Conservation (phyloP, 2,113 vertebrate genomes). For the Zapornia atra region DNA sequence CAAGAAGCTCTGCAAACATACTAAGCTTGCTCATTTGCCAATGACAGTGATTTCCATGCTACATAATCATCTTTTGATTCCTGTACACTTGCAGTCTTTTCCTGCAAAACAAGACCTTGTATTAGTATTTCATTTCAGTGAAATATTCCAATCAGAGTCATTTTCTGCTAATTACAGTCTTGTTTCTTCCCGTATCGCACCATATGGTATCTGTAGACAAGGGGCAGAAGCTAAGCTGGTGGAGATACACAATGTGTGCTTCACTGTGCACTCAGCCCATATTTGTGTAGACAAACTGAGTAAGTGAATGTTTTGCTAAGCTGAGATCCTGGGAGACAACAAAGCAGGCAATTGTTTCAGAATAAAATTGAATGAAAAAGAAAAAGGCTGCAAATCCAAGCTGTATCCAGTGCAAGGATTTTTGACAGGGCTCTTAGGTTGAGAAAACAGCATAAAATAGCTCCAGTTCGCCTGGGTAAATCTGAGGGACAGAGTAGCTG, state of each 20-base stretch:
- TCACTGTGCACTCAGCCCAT: not conserved
- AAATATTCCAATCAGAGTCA: not conserved
- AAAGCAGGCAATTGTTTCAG: not conserved
- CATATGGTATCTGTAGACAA: not conserved
- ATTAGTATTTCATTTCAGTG: not conserved
- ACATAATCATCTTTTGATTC: not conserved
- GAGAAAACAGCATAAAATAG: not conserved
- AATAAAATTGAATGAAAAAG: rapidly evolving
- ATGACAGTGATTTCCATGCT: not conserved
- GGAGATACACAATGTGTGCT: not conserved
- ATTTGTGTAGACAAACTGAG: not conserved
- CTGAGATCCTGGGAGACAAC: not conserved
- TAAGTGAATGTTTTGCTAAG: not conserved
- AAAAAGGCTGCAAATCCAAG: not conserved
- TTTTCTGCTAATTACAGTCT: not conserved
- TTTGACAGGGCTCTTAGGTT: not conserved
- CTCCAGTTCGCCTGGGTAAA: not conserved
- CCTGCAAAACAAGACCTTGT: not conserved
- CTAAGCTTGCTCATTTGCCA: not conserved
- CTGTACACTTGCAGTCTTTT: not conserved
- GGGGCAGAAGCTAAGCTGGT: not conserved
- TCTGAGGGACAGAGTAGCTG: not conserved
- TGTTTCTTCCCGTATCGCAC: not conserved
- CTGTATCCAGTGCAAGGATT: not conserved
- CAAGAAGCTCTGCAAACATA: not conserved